These are phyloP conservation scores for Gallinago solitaria DNA, from an alignment of 2,797 vertebrate species.

Conservation along the genomic window DNA sequence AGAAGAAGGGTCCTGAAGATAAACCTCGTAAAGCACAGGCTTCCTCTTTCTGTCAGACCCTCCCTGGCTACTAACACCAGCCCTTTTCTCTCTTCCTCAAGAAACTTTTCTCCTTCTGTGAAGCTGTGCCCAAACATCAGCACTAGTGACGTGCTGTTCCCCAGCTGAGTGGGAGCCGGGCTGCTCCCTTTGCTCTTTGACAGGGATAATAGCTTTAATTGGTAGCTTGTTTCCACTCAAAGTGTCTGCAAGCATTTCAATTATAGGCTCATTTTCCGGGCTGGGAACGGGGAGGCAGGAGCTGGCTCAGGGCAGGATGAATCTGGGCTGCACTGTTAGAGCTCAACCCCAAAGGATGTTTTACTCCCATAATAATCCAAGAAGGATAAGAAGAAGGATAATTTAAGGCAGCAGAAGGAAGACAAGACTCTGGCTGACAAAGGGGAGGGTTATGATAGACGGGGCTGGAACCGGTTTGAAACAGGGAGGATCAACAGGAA, in stretches of 20 bases:
- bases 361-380: not conserved
- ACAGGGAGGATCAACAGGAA: not conserved
- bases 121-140: slow-evolving; percentile 10
- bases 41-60: not conserved
- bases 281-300: slow-evolving; percentile 14
- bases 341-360: not conserved
- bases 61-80: not conserved
- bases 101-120: not conserved
- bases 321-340: not conserved
- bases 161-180: not conserved
- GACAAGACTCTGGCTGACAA: not conserved
- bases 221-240: slow-evolving; percentile 60
- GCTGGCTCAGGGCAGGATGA: slow-evolving; percentile 4
- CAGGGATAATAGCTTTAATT: slow-evolving; percentile 63
- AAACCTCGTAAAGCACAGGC: not conserved
- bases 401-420: slow-evolving; percentile 1
- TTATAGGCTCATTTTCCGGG: slow-evolving; percentile 55
- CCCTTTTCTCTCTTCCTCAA: not conserved
- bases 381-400: not conserved
- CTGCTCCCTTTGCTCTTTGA: slow-evolving; percentile 26
- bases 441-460: not conserved
- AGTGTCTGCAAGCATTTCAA: slow-evolving; percentile 55
- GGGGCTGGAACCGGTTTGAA: not conserved
- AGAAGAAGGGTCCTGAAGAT: not conserved
- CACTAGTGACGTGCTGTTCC: not conserved